A percentile compares a stretch with the other conserved stretches of the same genome.
These are phyloP conservation scores for Pseudachorutes palmiensis DNA, from an alignment of 1,140 invertebrate genomes.

Conservation along the genomic window DNA sequence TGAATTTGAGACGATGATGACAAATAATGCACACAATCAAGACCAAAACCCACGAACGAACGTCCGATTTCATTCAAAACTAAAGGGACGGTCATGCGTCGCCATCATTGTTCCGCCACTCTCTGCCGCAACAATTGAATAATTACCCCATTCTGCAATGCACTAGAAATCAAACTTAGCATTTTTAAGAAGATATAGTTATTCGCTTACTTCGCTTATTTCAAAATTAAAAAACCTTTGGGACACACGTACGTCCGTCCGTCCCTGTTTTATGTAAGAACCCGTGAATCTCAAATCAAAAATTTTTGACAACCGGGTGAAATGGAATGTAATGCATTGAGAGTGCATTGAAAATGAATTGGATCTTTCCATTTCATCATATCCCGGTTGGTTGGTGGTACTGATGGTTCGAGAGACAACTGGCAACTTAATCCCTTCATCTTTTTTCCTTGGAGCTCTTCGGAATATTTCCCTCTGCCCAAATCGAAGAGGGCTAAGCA, in stretches of 20 bases:
- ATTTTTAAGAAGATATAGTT: too few species aligned
- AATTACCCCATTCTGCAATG: not conserved
- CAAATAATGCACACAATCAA: not conserved
- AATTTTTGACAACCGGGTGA: not conserved
- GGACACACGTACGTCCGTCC: too few species aligned
- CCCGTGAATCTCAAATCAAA: not conserved
- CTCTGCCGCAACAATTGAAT: not conserved
- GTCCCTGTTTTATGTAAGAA: constrained; percentile 1
- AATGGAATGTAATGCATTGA: not conserved
- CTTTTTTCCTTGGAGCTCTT: not conserved
- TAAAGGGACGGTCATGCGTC: not conserved
- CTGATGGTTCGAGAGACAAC: not conserved
- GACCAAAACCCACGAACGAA: constrained; percentile 5
- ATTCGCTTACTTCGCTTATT: too few species aligned
- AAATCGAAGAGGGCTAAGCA: not conserved
- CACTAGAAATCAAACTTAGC: not conserved
- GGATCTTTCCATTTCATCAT: not conserved
- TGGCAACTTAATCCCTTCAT: constrained; percentile 10
- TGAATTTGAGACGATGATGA: constrained; percentile 7
- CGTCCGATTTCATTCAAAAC: not conserved
- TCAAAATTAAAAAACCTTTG: too few species aligned
- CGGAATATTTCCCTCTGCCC: not conserved
- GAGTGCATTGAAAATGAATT: not conserved
- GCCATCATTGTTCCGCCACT: not conserved
- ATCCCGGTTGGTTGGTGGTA: not conserved